Evolutionary conservation across 2,888 invertebrate genomes (phyloP).

Genomic region (Leptopilina drosophilae): DNA sequence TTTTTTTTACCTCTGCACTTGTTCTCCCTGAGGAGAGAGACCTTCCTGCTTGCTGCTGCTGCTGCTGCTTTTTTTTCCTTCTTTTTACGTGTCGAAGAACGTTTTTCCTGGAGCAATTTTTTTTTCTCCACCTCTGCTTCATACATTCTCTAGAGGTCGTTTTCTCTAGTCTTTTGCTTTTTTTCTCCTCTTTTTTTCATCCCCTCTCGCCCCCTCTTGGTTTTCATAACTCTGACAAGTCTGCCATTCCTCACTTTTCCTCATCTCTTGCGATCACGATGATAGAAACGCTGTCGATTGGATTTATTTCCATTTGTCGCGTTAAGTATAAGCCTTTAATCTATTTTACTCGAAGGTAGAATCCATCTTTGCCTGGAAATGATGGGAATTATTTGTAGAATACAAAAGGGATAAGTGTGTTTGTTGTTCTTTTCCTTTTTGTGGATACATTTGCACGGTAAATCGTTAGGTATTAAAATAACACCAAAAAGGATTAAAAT

Average conservation of each 20-base stretch:
- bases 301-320: conserved; percentile 29
- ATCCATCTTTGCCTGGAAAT: too few species aligned
- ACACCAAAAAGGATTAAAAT: too few species aligned
- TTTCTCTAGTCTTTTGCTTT: not conserved
- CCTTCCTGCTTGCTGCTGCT: not conserved
- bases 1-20: conserved; percentile 38
- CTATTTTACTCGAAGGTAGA: not conserved
- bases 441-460: too few species aligned
- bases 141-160: conserved; percentile 16
- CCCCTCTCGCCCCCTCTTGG: conserved; percentile 1
- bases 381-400: too few species aligned
- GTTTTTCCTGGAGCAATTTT: conserved; percentile 66
- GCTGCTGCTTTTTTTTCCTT: conserved; percentile 61
- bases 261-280: conserved; percentile 4
- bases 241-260: not conserved
- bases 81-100: conserved; percentile 65
- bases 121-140: conserved; percentile 43
- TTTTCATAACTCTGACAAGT: conserved; percentile 27
- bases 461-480: too few species aligned
- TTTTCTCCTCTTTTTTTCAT: not conserved
- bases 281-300: conserved; percentile 2
- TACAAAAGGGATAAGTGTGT: too few species aligned
- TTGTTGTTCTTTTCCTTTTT: too few species aligned
- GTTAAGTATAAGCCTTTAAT: conserved; percentile 4
- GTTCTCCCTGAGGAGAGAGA: conserved; percentile 41